Evolutionary conservation across 1,140 invertebrate species (phyloP).

Genomic region (Elymnias hypermnestra): DNA sequence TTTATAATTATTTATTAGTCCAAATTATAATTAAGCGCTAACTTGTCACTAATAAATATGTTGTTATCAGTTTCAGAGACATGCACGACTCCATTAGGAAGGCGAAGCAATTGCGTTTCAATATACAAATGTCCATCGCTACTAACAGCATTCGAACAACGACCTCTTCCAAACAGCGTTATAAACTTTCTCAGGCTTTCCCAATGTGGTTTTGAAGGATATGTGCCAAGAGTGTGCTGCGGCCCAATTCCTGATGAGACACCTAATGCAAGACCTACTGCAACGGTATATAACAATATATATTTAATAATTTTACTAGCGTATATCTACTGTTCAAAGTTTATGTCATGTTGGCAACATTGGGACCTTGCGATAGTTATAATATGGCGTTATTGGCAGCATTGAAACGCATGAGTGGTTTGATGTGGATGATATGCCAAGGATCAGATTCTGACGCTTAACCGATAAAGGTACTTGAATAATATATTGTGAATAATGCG

Average conservation of each 20-base stretch:
- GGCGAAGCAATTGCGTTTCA: conserved; percentile 43
- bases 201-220: conserved; percentile 61
- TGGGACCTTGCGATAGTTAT: too few relatives aligned
- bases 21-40: neutral
- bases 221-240: conserved; percentile 60
- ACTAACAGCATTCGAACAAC: conserved; percentile 38
- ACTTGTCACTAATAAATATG: neutral
- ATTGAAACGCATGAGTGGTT: too few relatives aligned
- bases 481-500: too few relatives aligned
- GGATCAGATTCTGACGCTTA: too few relatives aligned
- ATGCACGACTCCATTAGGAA: conserved; percentile 47
- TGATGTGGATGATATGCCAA: too few relatives aligned
- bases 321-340: too few relatives aligned
- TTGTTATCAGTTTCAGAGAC: conserved; percentile 37
- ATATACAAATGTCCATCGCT: conserved; percentile 47
- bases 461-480: too few relatives aligned
- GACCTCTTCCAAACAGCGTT: conserved; percentile 31
- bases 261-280: too few relatives aligned
- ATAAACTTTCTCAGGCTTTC: conserved; percentile 47
- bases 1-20: too few relatives aligned
- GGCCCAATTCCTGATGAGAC: conserved; percentile 59
- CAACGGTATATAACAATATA: conserved; percentile 15
- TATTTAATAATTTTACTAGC: too few relatives aligned
- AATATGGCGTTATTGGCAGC: too few relatives aligned
- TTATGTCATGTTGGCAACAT: too few relatives aligned